Percentiles rank a stretch among this genome's conserved stretches.
Conservation (phyloP, 2,113 vertebrate species). For the Raja brachyura region DNA sequence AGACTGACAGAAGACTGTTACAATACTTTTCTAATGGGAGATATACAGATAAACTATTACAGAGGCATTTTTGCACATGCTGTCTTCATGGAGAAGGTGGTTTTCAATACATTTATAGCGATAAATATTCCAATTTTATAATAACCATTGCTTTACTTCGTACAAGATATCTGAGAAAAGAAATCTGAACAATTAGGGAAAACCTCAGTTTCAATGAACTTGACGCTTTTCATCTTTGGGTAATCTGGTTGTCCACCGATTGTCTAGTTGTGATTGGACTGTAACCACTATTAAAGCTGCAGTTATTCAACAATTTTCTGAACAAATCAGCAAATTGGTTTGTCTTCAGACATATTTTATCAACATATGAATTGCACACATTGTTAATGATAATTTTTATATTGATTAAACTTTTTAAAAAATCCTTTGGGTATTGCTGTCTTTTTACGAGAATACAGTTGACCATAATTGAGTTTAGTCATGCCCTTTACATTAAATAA, state of each 20-base stretch:
- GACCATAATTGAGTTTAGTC: neutral
- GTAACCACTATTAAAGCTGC: neutral
- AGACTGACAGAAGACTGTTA: neutral
- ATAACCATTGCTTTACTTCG: neutral
- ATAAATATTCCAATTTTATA: conserved; percentile 6
- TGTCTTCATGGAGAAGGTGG: neutral
- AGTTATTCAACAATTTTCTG: neutral
- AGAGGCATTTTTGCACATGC: neutral
- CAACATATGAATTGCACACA: conserved; percentile 12
- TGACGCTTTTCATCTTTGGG: neutral
- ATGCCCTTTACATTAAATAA: neutral
- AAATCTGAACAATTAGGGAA: neutral
- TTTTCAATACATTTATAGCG: neutral
- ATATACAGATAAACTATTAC: neutral
- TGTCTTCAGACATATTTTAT: conserved; percentile 11
- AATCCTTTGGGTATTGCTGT: neutral
- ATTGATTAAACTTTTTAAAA: conserved; percentile 24
- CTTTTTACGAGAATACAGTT: neutral
- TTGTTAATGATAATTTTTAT: conserved; percentile 6
- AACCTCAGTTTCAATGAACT: neutral
- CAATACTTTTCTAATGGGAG: neutral
- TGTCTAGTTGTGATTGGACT: neutral
- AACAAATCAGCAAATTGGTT: neutral
- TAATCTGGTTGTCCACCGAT: neutral
- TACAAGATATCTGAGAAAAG: neutral